These are phyloP conservation scores for Sebastes miniatus DNA, from an alignment of 2,797 vertebrate species.

Conservation along the genomic window DNA sequence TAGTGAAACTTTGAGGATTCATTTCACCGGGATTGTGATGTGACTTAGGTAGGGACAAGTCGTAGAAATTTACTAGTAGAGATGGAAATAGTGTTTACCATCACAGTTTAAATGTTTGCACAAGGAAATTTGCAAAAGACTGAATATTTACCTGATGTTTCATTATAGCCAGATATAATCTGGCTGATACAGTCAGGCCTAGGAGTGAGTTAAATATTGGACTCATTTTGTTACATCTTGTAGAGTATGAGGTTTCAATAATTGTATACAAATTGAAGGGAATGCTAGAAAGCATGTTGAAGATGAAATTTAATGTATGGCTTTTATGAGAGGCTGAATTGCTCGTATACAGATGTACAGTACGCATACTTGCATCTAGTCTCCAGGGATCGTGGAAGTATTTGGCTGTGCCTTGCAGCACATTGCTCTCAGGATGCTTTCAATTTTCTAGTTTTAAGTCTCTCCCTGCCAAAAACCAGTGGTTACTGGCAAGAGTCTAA, in stretches of 20 bases:
- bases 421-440: slow-evolving; percentile 78
- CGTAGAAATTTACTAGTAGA: slow-evolving; percentile 1
- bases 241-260: slow-evolving; percentile 31
- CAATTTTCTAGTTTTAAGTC: slow-evolving; percentile 57
- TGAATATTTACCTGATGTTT: slow-evolving; percentile 36
- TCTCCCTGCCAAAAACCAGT: slow-evolving; percentile 54
- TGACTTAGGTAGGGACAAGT: slow-evolving; percentile 6
- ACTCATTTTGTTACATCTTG: slow-evolving; percentile 34
- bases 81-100: slow-evolving; percentile 21
- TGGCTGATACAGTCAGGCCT: neutral
- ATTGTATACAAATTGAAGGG: slow-evolving; percentile 22
- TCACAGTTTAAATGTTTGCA: slow-evolving; percentile 51
- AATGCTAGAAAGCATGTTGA: slow-evolving; percentile 47
- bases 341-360: slow-evolving; percentile 27
- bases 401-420: slow-evolving; percentile 74
- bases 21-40: slow-evolving; percentile 12
- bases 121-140: slow-evolving; percentile 35
- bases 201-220: slow-evolving; percentile 24
- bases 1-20: slow-evolving; percentile 6
- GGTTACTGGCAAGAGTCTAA: slow-evolving; percentile 49
- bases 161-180: slow-evolving; percentile 26
- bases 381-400: slow-evolving; percentile 35
- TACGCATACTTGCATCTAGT: slow-evolving; percentile 39
- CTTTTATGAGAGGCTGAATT: slow-evolving; percentile 38
- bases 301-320: slow-evolving; percentile 31